These are phyloP conservation scores for Tuberolachnus salignus DNA, from an alignment of 2,888 invertebrate species.

Conservation along the genomic window DNA sequence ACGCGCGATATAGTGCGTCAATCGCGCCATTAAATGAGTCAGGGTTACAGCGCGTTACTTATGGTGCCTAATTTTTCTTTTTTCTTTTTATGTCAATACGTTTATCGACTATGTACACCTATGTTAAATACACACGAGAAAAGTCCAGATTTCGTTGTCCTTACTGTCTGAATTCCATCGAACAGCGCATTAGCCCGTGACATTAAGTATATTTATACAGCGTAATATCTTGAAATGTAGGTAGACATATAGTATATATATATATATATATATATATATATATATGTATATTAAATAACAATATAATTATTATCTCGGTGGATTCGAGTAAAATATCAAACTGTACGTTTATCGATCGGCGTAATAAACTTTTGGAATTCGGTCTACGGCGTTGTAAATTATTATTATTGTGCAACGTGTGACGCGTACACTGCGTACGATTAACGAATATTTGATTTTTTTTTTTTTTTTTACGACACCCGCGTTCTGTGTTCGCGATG, in stretches of 20 bases:
- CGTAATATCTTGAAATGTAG: too few relatives aligned
- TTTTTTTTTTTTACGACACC: too few relatives aligned
- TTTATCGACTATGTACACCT: background rate
- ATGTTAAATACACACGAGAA: too few relatives aligned
- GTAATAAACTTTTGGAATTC: too few relatives aligned
- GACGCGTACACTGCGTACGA: too few relatives aligned
- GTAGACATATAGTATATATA: background rate
- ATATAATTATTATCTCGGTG: too few relatives aligned
- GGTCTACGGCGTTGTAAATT: too few relatives aligned
- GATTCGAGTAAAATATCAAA: background rate
- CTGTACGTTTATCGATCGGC: background rate
- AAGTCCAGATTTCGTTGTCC: background rate
- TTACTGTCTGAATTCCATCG: conserved; percentile 1
- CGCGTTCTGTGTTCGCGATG: too few relatives aligned
- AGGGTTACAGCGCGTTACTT: background rate
- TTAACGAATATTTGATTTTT: too few relatives aligned
- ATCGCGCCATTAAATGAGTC: conserved; percentile 23
- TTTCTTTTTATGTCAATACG: conserved; percentile 21
- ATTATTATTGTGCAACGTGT: too few relatives aligned
- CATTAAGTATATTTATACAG: too few relatives aligned
- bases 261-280: background rate
- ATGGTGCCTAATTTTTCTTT: conserved; percentile 3
- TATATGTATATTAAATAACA: background rate
- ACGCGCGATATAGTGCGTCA: background rate
- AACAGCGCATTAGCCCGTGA: too few relatives aligned